These are phyloP conservation scores for Marasmarcha lunaedactyla DNA, from an alignment of 2,888 invertebrate species.

Conservation along the genomic window DNA sequence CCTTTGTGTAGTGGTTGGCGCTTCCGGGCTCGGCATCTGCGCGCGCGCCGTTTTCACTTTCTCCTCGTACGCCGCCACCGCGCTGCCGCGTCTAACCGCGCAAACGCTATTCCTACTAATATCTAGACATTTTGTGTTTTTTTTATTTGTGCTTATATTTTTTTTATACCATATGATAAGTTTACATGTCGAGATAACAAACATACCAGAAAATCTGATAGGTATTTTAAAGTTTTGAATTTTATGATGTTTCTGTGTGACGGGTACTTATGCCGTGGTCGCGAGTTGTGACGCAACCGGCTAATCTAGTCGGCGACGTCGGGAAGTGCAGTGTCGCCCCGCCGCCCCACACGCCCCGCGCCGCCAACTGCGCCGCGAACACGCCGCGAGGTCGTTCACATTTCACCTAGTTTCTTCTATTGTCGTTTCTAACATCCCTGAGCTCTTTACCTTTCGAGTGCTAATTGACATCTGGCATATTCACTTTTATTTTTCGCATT, in stretches of 20 bases:
- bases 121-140: too few relatives aligned
- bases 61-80: slow-evolving; percentile 40
- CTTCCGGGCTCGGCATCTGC: slow-evolving; percentile 65
- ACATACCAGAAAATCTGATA: too few relatives aligned
- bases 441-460: slow-evolving; percentile 40
- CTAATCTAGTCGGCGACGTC: slow-evolving; percentile 68
- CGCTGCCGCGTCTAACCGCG: slow-evolving; percentile 39
- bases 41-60: slow-evolving; percentile 64
- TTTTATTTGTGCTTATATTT: too few relatives aligned
- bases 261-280: slow-evolving; percentile 32
- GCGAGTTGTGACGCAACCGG: slow-evolving; percentile 54
- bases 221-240: too few relatives aligned
- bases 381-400: slow-evolving; percentile 63
- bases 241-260: not conserved
- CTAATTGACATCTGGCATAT: slow-evolving; percentile 17
- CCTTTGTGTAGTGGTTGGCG: slow-evolving; percentile 41
- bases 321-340: slow-evolving; percentile 71
- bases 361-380: slow-evolving; percentile 45
- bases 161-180: too few relatives aligned
- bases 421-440: slow-evolving; percentile 49
- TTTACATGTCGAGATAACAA: too few relatives aligned
- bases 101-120: too few relatives aligned
- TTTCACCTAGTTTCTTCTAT: slow-evolving; percentile 69
- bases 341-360: slow-evolving; percentile 55
- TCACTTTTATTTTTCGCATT: slow-evolving; percentile 40